phyloP scores from a whole-genome alignment of 2,888 invertebrate genomes.

The Dolichopus griseipennis region DNA sequence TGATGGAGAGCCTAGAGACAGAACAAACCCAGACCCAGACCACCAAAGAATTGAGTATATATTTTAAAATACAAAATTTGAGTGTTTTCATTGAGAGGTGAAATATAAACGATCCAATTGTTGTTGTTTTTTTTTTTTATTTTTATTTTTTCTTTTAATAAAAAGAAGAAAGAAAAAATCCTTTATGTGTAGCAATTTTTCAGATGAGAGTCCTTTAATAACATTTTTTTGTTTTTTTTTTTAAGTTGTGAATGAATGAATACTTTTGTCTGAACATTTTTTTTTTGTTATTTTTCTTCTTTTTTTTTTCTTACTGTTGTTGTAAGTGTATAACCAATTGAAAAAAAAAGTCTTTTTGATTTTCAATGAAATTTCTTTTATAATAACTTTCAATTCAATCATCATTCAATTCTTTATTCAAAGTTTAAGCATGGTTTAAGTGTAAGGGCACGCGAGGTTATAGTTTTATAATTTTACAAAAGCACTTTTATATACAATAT shows the following conservation, averaged over 20 bases:
- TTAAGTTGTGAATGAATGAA: background rate
- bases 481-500: too few relatives aligned
- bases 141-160: too few relatives aligned
- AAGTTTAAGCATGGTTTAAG: too few relatives aligned
- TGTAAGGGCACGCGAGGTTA: too few relatives aligned
- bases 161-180: background rate
- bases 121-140: background rate
- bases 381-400: too few relatives aligned
- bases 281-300: background rate
- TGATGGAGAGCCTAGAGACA: background rate
- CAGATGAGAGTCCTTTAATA: background rate
- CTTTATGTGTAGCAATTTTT: constrained; percentile 6
- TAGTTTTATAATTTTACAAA: too few relatives aligned
- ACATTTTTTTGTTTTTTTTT: background rate
- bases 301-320: too few relatives aligned
- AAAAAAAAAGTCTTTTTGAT: too few relatives aligned
- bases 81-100: background rate
- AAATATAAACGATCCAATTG: background rate
- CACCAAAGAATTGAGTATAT: background rate
- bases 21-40: background rate
- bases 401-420: too few relatives aligned
- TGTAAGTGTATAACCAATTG: too few relatives aligned
- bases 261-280: background rate
- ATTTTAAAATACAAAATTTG: background rate
- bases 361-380: too few relatives aligned